phyloP scores from a whole-genome alignment of 2,113 vertebrate genomes.

The Apteryx mantelli region DNA sequence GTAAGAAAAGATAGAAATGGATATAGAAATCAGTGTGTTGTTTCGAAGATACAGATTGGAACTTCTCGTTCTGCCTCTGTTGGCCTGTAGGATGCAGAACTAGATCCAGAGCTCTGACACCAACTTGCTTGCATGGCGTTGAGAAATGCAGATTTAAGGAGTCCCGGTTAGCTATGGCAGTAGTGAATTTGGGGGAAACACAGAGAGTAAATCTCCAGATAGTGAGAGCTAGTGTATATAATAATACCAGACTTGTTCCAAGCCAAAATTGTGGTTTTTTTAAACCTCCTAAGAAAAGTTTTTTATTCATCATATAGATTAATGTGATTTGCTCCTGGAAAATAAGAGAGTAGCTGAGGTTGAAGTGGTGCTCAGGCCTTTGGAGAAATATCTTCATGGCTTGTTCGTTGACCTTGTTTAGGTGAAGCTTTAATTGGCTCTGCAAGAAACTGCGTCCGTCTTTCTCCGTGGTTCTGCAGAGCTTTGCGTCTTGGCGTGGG shows the following conservation, averaged over 20 bases:
- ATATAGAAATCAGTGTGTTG: neutral
- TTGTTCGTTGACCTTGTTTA: neutral
- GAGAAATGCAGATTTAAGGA: neutral
- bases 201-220: neutral
- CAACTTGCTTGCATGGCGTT: neutral
- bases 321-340: neutral
- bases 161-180: neutral
- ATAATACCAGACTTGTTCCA: neutral
- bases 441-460: neutral
- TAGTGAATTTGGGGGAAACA: neutral
- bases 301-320: neutral
- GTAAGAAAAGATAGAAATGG: neutral
- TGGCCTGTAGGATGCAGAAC: neutral
- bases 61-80: rapidly evolving
- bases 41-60: neutral
- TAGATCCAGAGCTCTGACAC: neutral
- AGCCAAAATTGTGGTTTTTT: neutral
- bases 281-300: neutral
- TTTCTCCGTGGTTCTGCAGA: neutral
- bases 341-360: neutral
- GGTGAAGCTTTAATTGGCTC: neutral
- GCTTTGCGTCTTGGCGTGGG: neutral
- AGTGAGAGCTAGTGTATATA: neutral
- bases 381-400: neutral
- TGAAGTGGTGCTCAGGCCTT: neutral